Evolutionary conservation across 1,140 invertebrate genomes (phyloP), one percentile per base, ranked within the genome.

Genomic region (Drosophila ficusphila): DNA sequence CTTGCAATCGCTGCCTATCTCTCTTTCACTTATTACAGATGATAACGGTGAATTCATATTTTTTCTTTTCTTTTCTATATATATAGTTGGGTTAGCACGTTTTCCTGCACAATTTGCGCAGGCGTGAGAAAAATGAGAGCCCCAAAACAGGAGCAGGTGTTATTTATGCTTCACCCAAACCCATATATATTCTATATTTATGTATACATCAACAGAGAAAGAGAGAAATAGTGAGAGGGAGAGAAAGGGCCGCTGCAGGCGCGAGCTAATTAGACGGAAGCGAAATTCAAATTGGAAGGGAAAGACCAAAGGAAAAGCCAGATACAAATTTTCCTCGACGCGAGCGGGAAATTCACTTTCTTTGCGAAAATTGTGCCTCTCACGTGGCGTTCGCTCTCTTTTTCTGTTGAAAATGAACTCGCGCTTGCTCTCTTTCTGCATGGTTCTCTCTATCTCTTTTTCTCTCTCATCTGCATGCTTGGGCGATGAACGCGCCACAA

Each of bases 401-500:
- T 38, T 14, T 49, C 41, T 38, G 54, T 9, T 16, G 38, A 54
- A 71, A 71, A 71, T 71, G 68, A 71, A 71, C 64, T 69, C 49
- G 60, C 38, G 62, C 61, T 38, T 41, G 31, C 62, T 42, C 52
- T 38, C 76, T 39, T 38, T 36, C 53, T 27, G 19, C 38, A n/a
- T 21, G 14, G 23, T 44, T 41, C 73, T 56, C 73, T 46, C 29
- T 29, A 11, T 38, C 38, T 27, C 36, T 65, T n/a, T 23, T 19
- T 29, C 25, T 34, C 69, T 38, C 75, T 68, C 69, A 74, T 74
- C 58, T 74, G 76, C 77, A 79, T 74, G 76, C 47, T 72, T 64
- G 57, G 71, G 34, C 72, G 76, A 78, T 78, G 79, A 78, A 83
- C 78, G 72, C 71, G 78, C 68, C 61, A 76, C 60, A 67, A 51